Evolutionary conservation across 2,888 invertebrate species (phyloP), one percentile per base, ranked within the genome.

Genomic region (Ochropleura plecta): DNA sequence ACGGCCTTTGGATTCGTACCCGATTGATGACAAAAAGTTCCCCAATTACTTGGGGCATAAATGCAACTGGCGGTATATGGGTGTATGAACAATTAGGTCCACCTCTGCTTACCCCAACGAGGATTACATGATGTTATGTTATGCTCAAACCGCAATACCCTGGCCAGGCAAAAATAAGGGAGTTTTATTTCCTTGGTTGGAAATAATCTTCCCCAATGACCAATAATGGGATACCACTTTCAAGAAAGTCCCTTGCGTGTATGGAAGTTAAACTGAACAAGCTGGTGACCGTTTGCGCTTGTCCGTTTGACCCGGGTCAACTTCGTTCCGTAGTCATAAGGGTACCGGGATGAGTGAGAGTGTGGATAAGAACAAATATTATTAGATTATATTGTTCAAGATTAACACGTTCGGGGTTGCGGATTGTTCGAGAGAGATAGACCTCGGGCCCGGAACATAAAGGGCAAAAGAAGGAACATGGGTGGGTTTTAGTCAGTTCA

Each of bases 241-340:
- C 44, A 59, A 66, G 4, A 63, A 62, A 30, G 0, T 60, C 16
- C 44, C 40, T 49, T 8, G 14, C 44, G 16, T 40, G 5, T 55
- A 42, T 44, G 40, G 10, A 53, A 65, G 16, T 78, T 55, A 18
- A 60, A 40, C 30, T 30, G 48, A 71, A 65, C 53, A 59, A 73
- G 48, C 67, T 30, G 55, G 55, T 20, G 20, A 46, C 60, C n/a
- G 68, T 79, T 69, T 64, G 16, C 53, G 40, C 59, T 73, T 79
- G 48, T 5, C 73, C 74, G 57, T 16, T 74, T 74, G 68, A 79
- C 68, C 59, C 75, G 49, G 68, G 64, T 79, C 44, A 65, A 79
- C 64, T 69, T 69, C 60, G 60, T 69, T 68, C 44, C 40, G 59
- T 44, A 60, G 59, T 65, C 64, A 59, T 73, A 66, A 67, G 20